Evolutionary conservation across 2,113 vertebrate species (phyloP).

Genomic region (Coptodon bakossiorum): DNA sequence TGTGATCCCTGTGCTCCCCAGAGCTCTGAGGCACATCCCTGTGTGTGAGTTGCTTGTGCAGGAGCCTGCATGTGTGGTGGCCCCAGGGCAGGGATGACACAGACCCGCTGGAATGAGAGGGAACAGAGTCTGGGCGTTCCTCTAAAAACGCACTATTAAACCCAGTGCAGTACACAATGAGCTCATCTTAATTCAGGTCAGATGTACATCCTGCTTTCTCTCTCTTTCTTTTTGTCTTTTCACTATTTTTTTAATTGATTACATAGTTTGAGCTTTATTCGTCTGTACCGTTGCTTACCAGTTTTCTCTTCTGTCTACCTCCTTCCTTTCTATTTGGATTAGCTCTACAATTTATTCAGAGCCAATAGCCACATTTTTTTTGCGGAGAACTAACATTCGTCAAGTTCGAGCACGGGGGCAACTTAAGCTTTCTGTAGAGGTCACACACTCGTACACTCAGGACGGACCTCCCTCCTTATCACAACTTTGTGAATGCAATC

Average conservation of each 20-base stretch:
- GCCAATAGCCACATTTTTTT: not conserved
- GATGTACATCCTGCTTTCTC: constrained; percentile 73
- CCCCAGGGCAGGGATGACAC: constrained; percentile 77
- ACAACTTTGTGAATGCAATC: constrained; percentile 29
- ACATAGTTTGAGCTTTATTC: not conserved
- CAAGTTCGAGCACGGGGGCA: not conserved
- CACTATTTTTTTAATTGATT: constrained; percentile 29
- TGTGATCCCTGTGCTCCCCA: constrained; percentile 40
- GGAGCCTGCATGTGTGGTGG: constrained; percentile 71
- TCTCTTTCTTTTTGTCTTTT: not conserved
- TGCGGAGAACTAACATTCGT: not conserved
- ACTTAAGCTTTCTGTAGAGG: constrained; percentile 10
- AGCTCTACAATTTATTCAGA: not conserved
- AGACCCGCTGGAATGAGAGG: constrained; percentile 78
- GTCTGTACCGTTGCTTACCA: not conserved
- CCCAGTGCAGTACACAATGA: constrained; percentile 79
- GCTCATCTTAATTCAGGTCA: constrained; percentile 83
- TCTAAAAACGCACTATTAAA: constrained; percentile 79
- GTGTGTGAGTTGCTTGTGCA: constrained; percentile 63
- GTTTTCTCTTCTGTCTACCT: not conserved
- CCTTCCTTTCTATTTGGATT: not conserved
- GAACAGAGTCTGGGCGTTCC: constrained; percentile 79
- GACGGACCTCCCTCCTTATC: constrained; percentile 32
- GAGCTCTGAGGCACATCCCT: constrained; percentile 53
- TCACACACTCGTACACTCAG: not conserved